Evolutionary conservation across 2,797 vertebrate species (phyloP).

Genomic region (Enteromius treurensis): DNA sequence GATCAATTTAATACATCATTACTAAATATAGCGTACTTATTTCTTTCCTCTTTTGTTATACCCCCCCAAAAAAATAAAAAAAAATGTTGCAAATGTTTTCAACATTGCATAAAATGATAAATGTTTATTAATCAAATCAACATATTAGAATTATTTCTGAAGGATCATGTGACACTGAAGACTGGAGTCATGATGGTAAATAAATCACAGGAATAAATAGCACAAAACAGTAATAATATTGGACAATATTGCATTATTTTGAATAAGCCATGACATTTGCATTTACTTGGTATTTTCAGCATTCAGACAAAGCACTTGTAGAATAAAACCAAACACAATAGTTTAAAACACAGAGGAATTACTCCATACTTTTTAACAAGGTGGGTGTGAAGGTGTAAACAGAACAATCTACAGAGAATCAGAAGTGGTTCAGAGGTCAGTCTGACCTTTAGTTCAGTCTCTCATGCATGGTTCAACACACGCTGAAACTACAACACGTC

Average conservation of each 20-base stretch:
- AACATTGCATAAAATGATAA: not conserved
- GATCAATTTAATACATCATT: not conserved
- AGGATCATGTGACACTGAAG: not conserved
- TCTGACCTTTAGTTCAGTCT: slow-evolving; percentile 10
- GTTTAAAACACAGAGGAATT: not conserved
- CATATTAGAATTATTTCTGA: not conserved
- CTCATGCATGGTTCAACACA: slow-evolving; percentile 16
- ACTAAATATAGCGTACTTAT: not conserved
- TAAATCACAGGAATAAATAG: not conserved
- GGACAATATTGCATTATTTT: not conserved
- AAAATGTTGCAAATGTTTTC: not conserved
- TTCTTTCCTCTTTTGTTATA: not conserved
- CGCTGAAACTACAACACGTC: not conserved
- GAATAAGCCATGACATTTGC: not conserved
- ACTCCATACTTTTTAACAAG: not conserved
- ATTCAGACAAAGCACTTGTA: not conserved
- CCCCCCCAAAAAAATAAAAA: too few species aligned
- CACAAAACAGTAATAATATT: not conserved
- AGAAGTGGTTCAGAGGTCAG: slow-evolving; percentile 14
- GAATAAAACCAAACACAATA: not conserved
- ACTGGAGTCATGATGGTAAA: not conserved
- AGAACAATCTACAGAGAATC: slow-evolving; percentile 12
- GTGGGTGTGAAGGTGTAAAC: not conserved
- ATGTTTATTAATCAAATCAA: not conserved
- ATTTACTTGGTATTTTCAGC: not conserved